phyloP scores from a whole-genome alignment of 2,888 invertebrate species.

The Aquatica leii region DNA sequence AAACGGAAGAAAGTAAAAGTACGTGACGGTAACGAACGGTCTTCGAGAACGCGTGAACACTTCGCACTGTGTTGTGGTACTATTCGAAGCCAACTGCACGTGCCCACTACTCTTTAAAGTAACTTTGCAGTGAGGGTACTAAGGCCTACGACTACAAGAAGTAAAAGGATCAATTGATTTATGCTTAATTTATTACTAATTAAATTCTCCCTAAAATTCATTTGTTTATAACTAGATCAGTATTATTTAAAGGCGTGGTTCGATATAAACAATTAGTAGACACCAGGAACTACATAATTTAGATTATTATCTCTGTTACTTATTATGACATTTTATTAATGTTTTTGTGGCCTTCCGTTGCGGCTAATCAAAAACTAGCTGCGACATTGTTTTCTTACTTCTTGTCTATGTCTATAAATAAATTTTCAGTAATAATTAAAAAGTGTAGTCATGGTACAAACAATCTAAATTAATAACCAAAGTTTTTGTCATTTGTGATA shows the following conservation, averaged over 20 bases:
- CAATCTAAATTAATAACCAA: too few relatives aligned
- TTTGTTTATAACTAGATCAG: slow-evolving; percentile 1
- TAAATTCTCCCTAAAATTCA: slow-evolving; percentile 8
- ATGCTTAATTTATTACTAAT: not conserved
- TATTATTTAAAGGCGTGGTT: slow-evolving; percentile 1
- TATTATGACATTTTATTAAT: too few relatives aligned
- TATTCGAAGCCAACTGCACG: slow-evolving; percentile 27
- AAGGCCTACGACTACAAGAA: slow-evolving; percentile 9
- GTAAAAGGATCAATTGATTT: slow-evolving; percentile 16
- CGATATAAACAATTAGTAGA: too few relatives aligned
- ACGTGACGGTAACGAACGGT: slow-evolving; percentile 20
- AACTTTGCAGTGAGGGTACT: slow-evolving; percentile 23
- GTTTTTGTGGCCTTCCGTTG: too few relatives aligned
- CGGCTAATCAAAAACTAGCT: too few relatives aligned
- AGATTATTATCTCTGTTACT: not conserved
- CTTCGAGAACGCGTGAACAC: slow-evolving; percentile 31
- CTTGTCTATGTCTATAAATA: too few relatives aligned
- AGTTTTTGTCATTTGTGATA: too few relatives aligned
- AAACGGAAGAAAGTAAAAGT: slow-evolving; percentile 33
- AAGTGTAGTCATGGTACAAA: too few relatives aligned
- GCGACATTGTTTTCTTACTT: too few relatives aligned
- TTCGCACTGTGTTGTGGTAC: slow-evolving; percentile 28
- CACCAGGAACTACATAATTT: not conserved
- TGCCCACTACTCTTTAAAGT: slow-evolving; percentile 30
- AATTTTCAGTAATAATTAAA: too few relatives aligned